Evolutionary conservation across 2,113 vertebrate genomes (phyloP).

Genomic region (Lamprologus ornatipinnis): DNA sequence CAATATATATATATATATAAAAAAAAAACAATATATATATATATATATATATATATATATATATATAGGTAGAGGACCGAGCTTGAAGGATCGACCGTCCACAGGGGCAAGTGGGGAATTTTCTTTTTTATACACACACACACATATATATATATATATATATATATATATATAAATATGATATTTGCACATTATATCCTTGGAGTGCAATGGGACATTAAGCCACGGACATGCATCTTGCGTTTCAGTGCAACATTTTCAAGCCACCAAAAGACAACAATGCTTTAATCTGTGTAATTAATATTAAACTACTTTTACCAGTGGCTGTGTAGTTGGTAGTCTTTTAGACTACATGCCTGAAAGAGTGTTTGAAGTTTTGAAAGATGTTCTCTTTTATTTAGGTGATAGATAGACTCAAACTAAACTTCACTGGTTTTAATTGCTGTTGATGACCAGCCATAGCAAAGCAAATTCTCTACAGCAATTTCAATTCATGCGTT

Average conservation of each 20-base stretch:
- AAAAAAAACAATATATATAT: too few relatives aligned
- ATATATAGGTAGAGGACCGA: too few relatives aligned
- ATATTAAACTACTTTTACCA: neutral
- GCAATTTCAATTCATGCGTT: neutral
- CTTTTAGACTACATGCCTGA: conserved; percentile 44
- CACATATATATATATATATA: too few relatives aligned
- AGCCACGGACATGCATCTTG: neutral
- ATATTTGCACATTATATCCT: neutral
- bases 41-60: too few relatives aligned
- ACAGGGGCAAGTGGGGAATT: too few relatives aligned
- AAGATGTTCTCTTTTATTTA: neutral
- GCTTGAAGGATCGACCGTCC: too few relatives aligned
- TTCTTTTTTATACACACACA: too few relatives aligned
- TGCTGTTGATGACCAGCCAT: neutral
- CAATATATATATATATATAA: too few relatives aligned
- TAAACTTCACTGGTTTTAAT: neutral
- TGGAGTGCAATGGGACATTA: neutral
- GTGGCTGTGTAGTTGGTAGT: conserved; percentile 30
- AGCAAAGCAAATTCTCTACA: neutral
- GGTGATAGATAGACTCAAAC: neutral
- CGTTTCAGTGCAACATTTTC: conserved; percentile 65
- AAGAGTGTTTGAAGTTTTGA: neutral
- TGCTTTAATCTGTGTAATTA: neutral
- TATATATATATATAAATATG: neutral
- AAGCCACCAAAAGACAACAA: neutral